These are phyloP conservation scores for Plutomurus gul DNA, from an alignment of 1,140 invertebrate species.

Conservation along the genomic window DNA sequence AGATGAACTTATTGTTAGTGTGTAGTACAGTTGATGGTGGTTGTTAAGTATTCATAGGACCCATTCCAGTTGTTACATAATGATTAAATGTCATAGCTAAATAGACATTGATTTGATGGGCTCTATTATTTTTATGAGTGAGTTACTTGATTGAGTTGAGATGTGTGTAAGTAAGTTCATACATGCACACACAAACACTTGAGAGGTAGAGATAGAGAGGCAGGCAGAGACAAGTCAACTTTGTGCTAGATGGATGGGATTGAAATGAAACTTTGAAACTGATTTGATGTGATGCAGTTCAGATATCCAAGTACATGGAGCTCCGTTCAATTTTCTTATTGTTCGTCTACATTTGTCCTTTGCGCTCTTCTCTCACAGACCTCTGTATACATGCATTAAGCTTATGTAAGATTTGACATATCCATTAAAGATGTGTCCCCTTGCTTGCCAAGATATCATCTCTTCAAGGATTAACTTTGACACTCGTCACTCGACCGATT, in stretches of 20 bases:
- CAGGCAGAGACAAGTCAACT: neutral
- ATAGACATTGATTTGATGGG: neutral
- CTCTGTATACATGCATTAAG: conserved; percentile 1
- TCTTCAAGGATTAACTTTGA: conserved; percentile 42
- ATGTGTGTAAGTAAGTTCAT: neutral
- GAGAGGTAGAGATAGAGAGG: neutral
- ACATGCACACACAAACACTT: neutral
- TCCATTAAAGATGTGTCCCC: conserved; percentile 41
- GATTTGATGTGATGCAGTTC: neutral
- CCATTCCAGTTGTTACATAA: too few relatives aligned
- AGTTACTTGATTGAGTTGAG: neutral
- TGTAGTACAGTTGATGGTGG: too few relatives aligned
- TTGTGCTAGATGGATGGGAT: neutral
- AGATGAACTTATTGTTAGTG: too few relatives aligned
- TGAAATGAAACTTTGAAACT: conserved; percentile 28
- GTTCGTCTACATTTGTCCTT: neutral
- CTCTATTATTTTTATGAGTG: conserved; percentile 1
- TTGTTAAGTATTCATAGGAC: too few relatives aligned
- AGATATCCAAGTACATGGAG: neutral
- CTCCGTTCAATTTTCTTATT: neutral
- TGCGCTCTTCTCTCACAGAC: neutral
- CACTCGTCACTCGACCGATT: conserved; percentile 35
- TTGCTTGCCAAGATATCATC: conserved; percentile 31
- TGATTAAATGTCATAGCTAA: neutral
- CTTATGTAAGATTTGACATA: conserved; percentile 33